Base-by-base conservation (phyloP, 2,888 invertebrate species). In the Phyllotreta striolata region DNA sequence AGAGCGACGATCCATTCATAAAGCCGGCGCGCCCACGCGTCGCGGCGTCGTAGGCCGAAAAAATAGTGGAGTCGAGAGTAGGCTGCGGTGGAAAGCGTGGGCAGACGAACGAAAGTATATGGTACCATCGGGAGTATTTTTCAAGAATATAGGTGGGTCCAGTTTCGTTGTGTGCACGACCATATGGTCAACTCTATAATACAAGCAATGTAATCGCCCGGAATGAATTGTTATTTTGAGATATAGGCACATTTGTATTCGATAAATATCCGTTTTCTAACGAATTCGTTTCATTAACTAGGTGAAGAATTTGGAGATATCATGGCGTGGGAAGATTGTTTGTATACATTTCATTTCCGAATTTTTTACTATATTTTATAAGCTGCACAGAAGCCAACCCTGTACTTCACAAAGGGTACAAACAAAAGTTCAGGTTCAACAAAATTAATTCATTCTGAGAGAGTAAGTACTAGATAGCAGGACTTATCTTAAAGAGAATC, bases 111-210 rank as follows among this genome's bases (percentile, higher is more conserved):
- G 57, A 64, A 64, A 66, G 59, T 64, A 57, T 56, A 41, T 49
- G 40, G 60, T 59, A 49, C 43, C 57, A 62, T 64, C 66, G 52
- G 68, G 60, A 66, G 62, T 60, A 63, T 57, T 64, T 64, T 56
- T 62, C 39, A 57, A 59, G 55, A 63, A 62, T 56, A 51, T 55
- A 54, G 66, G 68, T 62, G 60, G 61, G 62, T 57, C 58, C 62
- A 46, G 9, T 55, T 10, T 55, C 46, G 38, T 41, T 44, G 55
- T 46, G 14, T 12, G 43, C 55, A 5, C 55, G 58, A 63, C 52
- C 64, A 66, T 64, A 64, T 66, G 66, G 64, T 64, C 62, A 55
- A 24, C 24, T 1, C 24, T 1, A n/a, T n/a, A n/a, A n/a, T n/a
- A 24, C 24, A 24, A 24, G 24, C 47, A 24, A 24, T 24, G 24